Base-by-base conservation (phyloP, 2,888 invertebrate species). In the Entomobrya proxima region DNA sequence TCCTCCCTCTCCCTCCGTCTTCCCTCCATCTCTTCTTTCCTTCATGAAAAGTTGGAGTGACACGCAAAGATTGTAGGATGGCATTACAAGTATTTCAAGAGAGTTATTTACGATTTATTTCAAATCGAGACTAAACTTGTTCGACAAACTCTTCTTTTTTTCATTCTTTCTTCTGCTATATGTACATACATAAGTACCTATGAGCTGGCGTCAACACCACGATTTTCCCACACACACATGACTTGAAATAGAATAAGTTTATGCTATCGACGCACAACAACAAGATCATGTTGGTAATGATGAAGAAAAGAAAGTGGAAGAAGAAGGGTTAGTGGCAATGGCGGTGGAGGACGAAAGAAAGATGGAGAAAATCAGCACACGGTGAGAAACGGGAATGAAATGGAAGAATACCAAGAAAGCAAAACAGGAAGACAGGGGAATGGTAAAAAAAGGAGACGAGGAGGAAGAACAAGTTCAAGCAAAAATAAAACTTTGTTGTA, bases 71-170 rank as follows among this genome's bases (percentile, higher is more conserved):
- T 85, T 85, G 85, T 64, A 79, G 78, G 72, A 75, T 79, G 85
- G 85, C 85, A 85, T 85, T 79, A 85, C 85, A 85, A 85, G 85
- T 79, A 85, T 85, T 79, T 79, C 37, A 37, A 72, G 81, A 78
- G 85, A 85, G 85, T 85, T 85, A 85, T 85, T 85, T 85, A 85
- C 85, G 85, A 85, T 85, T 85, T 85, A 85, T 85, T 85, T 79
- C 78, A 85, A 85, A 85, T 85, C 79, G 85, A 52, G 79, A 85
- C 74, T 61, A 78, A 85, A 85, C 69, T 78, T 83, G 74, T 78
- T 84, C 77, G 18, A n/a, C n/a, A n/a, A 77, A 77, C 84, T 77
- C 84, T 83, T 50, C 35, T 77, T 82, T 69, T 27, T 69, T 32
- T 50, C 40, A 13, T 58, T 3, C 58, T 18, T 52, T 37, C 64